phyloP scores from a whole-genome alignment of 1,140 invertebrate species.

The Drosophila lowei region DNA sequence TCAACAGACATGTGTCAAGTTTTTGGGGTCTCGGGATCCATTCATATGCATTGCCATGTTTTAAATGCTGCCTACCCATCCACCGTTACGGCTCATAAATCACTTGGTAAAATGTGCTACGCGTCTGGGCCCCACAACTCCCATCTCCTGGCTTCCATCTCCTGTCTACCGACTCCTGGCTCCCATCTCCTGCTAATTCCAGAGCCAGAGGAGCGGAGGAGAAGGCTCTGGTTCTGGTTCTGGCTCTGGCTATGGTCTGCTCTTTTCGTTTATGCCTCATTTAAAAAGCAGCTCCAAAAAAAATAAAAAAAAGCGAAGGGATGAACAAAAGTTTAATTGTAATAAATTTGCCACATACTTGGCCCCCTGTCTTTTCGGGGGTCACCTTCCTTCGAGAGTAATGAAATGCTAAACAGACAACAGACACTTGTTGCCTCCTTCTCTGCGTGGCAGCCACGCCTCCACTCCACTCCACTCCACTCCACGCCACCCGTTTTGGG shows the following conservation, averaged over 20 bases:
- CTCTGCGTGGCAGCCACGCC: conserved; percentile 16
- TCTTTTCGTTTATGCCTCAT: conserved; percentile 56
- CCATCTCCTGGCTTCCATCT: conserved; percentile 23
- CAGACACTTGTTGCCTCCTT: conserved; percentile 58
- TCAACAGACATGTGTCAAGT: conserved; percentile 47
- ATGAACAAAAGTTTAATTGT: conserved; percentile 63
- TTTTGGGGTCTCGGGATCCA: conserved; percentile 41
- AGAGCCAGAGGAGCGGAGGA: no score
- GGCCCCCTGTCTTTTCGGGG: conserved; percentile 10
- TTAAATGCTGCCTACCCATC: conserved; percentile 57
- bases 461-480: neutral
- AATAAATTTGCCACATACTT: conserved; percentile 73
- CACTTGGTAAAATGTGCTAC: conserved; percentile 70
- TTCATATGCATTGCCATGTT: conserved; percentile 63
- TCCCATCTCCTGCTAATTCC: conserved; percentile 44
- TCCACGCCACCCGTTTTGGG: no score
- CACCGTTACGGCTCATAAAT: conserved; percentile 67
- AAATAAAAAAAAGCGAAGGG: neutral
- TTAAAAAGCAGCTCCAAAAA: conserved; percentile 58
- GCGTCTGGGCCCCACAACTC: conserved; percentile 24
- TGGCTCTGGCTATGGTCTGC: conserved; percentile 4
- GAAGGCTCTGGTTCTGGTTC: no score
- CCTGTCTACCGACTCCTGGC: conserved; percentile 11
- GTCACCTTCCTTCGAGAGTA: conserved; percentile 32
- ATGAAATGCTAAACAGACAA: conserved; percentile 56